These are phyloP conservation scores for Tenthredo notha DNA, from an alignment of 2,888 invertebrate genomes.

Conservation along the genomic window DNA sequence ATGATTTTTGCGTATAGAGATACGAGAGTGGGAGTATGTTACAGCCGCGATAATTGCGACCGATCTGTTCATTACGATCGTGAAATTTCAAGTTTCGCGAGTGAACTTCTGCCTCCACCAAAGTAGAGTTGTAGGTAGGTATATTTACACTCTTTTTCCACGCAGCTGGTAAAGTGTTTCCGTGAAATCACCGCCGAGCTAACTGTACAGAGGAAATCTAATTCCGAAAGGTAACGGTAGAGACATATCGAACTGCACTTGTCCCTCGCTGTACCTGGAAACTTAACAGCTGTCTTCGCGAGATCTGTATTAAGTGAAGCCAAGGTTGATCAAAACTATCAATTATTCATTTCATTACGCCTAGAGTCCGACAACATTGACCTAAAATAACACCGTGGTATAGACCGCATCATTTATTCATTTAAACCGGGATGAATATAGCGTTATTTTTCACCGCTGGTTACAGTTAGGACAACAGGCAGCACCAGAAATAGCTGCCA, in stretches of 20 bases:
- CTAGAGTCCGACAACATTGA: neutral
- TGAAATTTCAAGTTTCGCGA: slow-evolving; percentile 8
- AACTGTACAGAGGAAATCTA: slow-evolving; percentile 52
- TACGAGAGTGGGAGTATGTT: neutral
- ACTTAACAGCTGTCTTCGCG: slow-evolving; percentile 6
- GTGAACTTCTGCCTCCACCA: neutral
- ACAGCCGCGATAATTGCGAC: neutral
- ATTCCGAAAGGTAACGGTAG: slow-evolving; percentile 53
- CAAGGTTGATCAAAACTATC: neutral
- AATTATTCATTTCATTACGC: neutral
- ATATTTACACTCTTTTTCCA: slow-evolving; percentile 42
- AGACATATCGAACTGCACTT: slow-evolving; percentile 53
- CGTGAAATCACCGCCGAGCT: slow-evolving; percentile 37
- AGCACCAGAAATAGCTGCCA: slow-evolving; percentile 28
- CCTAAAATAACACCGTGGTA: slow-evolving; percentile 5
- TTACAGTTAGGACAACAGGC: slow-evolving; percentile 41
- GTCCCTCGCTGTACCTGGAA: slow-evolving; percentile 34
- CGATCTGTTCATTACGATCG: neutral
- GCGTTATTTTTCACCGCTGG: slow-evolving; percentile 35
- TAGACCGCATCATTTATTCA: slow-evolving; percentile 22
- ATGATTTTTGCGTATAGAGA: neutral
- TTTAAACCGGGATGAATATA: slow-evolving; percentile 22
- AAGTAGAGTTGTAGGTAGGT: neutral
- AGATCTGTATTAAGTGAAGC: slow-evolving; percentile 6
- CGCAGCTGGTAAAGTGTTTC: slow-evolving; percentile 43